phyloP scores from a whole-genome alignment of 2,113 vertebrate genomes.

The Grus americana region DNA sequence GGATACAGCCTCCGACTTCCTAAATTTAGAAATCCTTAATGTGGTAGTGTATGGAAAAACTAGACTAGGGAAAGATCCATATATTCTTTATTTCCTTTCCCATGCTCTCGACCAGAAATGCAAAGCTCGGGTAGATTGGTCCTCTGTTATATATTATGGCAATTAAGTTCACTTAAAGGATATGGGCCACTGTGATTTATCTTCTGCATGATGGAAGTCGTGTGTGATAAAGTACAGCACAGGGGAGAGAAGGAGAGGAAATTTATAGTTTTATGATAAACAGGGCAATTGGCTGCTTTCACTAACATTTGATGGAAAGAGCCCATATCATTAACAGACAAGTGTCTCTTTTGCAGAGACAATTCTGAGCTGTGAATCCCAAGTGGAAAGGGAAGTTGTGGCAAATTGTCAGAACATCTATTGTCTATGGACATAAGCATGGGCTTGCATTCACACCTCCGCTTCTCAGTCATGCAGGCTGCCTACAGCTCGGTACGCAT shows the following conservation, averaged over 20 bases:
- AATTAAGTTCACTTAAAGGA: neutral
- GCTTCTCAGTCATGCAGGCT: neutral
- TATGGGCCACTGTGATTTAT: neutral
- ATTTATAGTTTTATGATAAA: neutral
- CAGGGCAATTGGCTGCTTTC: neutral
- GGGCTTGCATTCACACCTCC: accelerated
- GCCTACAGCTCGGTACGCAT: accelerated
- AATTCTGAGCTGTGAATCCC: neutral
- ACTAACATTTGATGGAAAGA: neutral
- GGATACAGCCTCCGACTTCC: neutral
- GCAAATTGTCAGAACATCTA: neutral
- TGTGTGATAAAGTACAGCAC: neutral
- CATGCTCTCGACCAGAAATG: neutral
- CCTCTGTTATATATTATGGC: neutral
- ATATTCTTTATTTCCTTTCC: neutral
- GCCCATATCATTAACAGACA: neutral
- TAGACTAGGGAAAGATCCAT: neutral
- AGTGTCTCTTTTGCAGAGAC: neutral
- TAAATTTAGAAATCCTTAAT: neutral
- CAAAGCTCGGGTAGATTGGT: neutral
- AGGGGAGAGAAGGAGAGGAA: neutral
- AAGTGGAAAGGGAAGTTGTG: neutral
- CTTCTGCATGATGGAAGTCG: accelerated
- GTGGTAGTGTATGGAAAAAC: neutral
- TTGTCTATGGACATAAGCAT: neutral